These are phyloP conservation scores for Drosophila leonis DNA, from an alignment of 2,888 invertebrate species.

Conservation along the genomic window DNA sequence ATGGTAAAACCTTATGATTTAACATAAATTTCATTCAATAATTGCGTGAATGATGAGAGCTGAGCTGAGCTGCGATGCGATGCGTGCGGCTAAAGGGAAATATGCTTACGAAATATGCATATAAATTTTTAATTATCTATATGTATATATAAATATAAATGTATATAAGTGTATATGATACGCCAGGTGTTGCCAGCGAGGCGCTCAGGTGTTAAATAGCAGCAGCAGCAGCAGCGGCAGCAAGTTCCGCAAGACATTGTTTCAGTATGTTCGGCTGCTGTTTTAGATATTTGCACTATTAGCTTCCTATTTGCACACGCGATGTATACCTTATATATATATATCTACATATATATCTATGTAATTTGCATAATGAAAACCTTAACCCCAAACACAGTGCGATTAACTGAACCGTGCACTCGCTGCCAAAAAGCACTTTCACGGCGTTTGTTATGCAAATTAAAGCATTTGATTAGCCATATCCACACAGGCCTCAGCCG, in stretches of 20 bases:
- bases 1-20: slow-evolving; percentile 67
- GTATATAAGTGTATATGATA: slow-evolving; percentile 16
- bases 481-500: background rate
- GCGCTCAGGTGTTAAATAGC: slow-evolving; percentile 77
- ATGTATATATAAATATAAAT: slow-evolving; percentile 1
- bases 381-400: slow-evolving; percentile 67
- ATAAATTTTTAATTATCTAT: slow-evolving; percentile 20
- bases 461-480: slow-evolving; percentile 71
- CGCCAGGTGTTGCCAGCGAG: slow-evolving; percentile 26
- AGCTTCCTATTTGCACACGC: slow-evolving; percentile 71
- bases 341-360: slow-evolving; percentile 11
- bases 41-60: slow-evolving; percentile 65
- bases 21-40: slow-evolving; percentile 76
- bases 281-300: slow-evolving; percentile 62
- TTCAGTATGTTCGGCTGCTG: slow-evolving; percentile 36
- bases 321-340: slow-evolving; percentile 17
- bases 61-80: slow-evolving; percentile 18
- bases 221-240: slow-evolving; percentile 7
- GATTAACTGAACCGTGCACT: slow-evolving; percentile 72
- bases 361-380: slow-evolving; percentile 78
- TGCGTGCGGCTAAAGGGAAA: slow-evolving; percentile 65
- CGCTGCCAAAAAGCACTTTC: slow-evolving; percentile 54
- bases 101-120: slow-evolving; percentile 54
- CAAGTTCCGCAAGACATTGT: slow-evolving; percentile 75
- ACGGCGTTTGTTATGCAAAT: slow-evolving; percentile 74